Percentiles rank a stretch among this genome's conserved stretches.
phyloP scores from a whole-genome alignment of 2,797 vertebrate species.

The Borostomias antarcticus region DNA sequence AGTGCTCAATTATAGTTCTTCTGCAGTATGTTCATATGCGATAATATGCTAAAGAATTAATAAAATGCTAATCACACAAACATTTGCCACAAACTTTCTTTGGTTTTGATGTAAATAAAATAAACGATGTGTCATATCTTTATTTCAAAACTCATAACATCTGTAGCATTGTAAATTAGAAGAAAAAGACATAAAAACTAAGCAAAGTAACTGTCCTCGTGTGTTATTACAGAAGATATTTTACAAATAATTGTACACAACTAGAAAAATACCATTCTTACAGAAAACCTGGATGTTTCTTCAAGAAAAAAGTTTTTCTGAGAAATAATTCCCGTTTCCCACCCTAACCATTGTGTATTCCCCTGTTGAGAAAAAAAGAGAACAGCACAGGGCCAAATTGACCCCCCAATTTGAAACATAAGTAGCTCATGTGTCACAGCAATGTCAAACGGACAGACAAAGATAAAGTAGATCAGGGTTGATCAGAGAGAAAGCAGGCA shows the following conservation, averaged over 20 bases:
- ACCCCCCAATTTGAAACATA: slow-evolving; percentile 44
- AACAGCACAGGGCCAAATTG: slow-evolving; percentile 40
- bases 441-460: slow-evolving; percentile 55
- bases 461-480: slow-evolving; percentile 46
- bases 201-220: slow-evolving; percentile 49
- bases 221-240: slow-evolving; percentile 28
- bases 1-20: too few relatives aligned
- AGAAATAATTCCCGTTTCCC: slow-evolving; percentile 24
- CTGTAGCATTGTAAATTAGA: slow-evolving; percentile 49
- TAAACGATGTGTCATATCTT: slow-evolving; percentile 36
- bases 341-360: slow-evolving; percentile 36
- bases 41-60: too few relatives aligned
- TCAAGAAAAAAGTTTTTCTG: slow-evolving; percentile 17
- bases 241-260: slow-evolving; percentile 31
- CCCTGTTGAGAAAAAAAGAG: slow-evolving; percentile 26
- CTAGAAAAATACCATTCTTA: slow-evolving; percentile 43
- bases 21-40: too few relatives aligned
- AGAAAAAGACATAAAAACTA: slow-evolving; percentile 49
- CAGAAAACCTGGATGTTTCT: slow-evolving; percentile 48
- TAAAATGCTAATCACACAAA: too few relatives aligned
- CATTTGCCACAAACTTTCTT: too few relatives aligned
- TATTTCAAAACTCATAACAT: slow-evolving; percentile 44
- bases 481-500: slow-evolving; percentile 82
- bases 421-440: slow-evolving; percentile 36
- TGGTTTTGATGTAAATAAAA: neutral